phyloP scores from a whole-genome alignment of 1,140 invertebrate genomes.

The Atta cephalotes region DNA sequence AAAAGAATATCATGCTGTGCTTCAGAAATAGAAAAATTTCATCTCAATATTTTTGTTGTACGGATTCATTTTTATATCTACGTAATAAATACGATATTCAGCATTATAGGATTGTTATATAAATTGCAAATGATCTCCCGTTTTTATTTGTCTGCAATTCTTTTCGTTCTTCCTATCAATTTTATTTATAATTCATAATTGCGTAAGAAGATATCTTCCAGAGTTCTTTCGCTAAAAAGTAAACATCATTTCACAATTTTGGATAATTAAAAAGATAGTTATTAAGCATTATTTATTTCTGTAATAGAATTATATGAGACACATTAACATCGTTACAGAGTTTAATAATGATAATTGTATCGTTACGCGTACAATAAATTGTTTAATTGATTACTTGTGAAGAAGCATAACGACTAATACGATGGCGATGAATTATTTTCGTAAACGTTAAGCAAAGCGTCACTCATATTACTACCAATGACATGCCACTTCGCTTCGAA shows the following conservation, averaged over 20 bases:
- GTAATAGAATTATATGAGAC: not conserved
- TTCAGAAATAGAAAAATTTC: not conserved
- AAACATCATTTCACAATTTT: not conserved
- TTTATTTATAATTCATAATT: not conserved
- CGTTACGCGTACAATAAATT: not conserved
- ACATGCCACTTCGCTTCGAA: constrained; percentile 25
- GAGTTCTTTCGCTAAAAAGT: not conserved
- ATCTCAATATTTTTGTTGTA: not conserved
- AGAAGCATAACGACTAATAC: not conserved
- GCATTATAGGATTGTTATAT: not conserved
- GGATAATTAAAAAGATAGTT: not conserved
- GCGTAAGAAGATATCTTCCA: not conserved
- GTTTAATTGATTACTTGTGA: not conserved
- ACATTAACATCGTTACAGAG: not conserved
- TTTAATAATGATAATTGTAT: constrained; percentile 13
- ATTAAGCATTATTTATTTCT: not conserved
- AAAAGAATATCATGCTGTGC: not conserved
- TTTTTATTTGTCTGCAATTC: not conserved
- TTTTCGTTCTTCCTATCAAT: not conserved
- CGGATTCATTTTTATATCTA: not conserved
- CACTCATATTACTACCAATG: constrained; percentile 43
- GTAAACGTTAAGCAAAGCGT: constrained; percentile 14
- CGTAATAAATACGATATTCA: not conserved
- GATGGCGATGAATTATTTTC: constrained; percentile 27
- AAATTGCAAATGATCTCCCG: not conserved